Evolutionary conservation across 2,113 vertebrate genomes (phyloP).

Genomic region (Bolborhynchus lineola): DNA sequence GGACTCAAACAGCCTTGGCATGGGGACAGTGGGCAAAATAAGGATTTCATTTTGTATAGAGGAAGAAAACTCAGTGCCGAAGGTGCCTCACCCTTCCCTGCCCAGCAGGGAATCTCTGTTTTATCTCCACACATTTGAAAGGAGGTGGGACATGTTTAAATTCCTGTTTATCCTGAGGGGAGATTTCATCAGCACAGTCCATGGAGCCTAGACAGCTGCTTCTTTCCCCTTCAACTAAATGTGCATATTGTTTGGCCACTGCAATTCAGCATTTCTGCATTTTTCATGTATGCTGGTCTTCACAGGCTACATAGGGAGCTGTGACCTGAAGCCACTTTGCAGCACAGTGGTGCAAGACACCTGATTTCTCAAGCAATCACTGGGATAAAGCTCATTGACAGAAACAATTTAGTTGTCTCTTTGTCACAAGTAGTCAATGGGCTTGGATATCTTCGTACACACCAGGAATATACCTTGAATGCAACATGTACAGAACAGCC

Average conservation of each 20-base stretch:
- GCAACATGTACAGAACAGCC: not conserved
- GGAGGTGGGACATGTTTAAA: not conserved
- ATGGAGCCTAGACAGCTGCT: rapidly evolving
- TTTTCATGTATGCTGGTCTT: not conserved
- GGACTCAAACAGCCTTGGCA: not conserved
- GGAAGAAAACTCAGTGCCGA: not conserved
- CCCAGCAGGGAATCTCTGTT: not conserved
- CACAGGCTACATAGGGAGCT: not conserved
- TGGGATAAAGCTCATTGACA: not conserved
- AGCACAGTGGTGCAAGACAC: rapidly evolving
- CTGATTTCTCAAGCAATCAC: not conserved
- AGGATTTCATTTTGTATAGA: not conserved
- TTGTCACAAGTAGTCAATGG: not conserved
- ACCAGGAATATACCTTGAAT: not conserved
- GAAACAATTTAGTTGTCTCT: not conserved
- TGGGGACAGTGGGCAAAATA: not conserved
- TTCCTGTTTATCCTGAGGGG: not conserved
- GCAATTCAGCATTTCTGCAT: not conserved
- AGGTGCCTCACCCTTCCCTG: not conserved
- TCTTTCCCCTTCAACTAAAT: not conserved
- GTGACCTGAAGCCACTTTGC: not conserved
- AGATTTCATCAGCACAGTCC: not conserved
- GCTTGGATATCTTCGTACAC: not conserved
- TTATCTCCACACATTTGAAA: not conserved
- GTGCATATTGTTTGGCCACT: not conserved